Base-by-base conservation (phyloP, 2,113 vertebrate species). In the Chitala chitala region DNA sequence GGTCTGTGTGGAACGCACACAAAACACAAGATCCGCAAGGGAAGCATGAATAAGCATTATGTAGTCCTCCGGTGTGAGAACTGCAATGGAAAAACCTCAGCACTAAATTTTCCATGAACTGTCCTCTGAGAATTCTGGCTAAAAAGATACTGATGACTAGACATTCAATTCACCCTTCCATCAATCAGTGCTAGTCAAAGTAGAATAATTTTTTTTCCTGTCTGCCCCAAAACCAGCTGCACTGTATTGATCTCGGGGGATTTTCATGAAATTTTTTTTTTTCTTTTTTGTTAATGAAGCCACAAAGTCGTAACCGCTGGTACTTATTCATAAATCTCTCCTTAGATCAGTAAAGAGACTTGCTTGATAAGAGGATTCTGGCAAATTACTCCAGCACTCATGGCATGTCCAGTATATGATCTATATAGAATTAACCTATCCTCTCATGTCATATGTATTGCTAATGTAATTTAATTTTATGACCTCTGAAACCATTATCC, bases 301-400 rank as follows among this genome's bases (percentile, higher is more conserved):
- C 61, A 55, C 84, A 85, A 82, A 79, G 78, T 84, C 86, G 82
- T 84, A 84, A 81, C 83, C 71, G 78, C 81, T 79, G 82, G 90
- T 86, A 89, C 86, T 89, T 90, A 89, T 90, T 91, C 84, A 89
- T 89, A 86, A 90, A 86, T 86, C 83, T 82, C 83, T 75, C 77
- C 84, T 86, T 88, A 81, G 78, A 84, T 86, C 75, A 46, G 58
- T 80, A 75, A 80, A 75, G 78, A 71, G 84, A 80, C 82, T 82
- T 82, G 79, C 84, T 88, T 77, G 80, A 81, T 81, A 78, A 65
- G 64, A 73, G 54, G 29, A 66, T 36, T 61, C 80, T 58, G 80
- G 63, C 81, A 87, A 88, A 90, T 89, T 90, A 89, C 83, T 76
- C 79, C 70, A 66, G 81, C 83, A 80, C 86, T 87, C 88, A 88